Conservation (phyloP, 2,113 vertebrate genomes). For the Prionailurus viverrinus region DNA sequence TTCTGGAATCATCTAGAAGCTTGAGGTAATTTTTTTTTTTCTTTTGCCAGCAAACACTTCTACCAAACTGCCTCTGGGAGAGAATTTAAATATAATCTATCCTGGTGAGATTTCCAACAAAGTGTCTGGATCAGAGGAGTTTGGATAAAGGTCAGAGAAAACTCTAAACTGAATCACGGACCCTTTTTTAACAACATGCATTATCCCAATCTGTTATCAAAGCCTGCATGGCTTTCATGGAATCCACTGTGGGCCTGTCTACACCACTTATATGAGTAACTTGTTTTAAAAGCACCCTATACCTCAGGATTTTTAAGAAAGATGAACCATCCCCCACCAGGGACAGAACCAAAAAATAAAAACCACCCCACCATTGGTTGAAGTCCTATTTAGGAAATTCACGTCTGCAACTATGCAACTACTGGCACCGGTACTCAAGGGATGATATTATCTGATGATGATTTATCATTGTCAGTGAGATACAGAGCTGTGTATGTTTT, state of each 20-base stretch:
- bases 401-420: conserved; percentile 62
- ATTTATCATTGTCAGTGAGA: conserved; percentile 79
- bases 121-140: conserved; percentile 37
- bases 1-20: conserved; percentile 61
- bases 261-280: background rate
- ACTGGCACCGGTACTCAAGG: conserved; percentile 58
- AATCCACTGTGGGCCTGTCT: background rate
- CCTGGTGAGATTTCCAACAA: conserved; percentile 45
- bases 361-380: background rate
- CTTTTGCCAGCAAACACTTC: conserved; percentile 11
- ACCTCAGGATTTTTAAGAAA: conserved; percentile 53
- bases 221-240: background rate
- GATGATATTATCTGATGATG: conserved; percentile 78
- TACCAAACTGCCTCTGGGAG: conserved; percentile 43
- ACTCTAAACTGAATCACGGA: conserved; percentile 11
- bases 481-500: conserved; percentile 60
- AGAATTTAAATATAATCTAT: conserved; percentile 55
- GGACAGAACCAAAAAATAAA: background rate
- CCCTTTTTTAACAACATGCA: background rate
- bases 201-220: background rate
- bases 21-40: background rate
- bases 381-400: conserved; percentile 71
- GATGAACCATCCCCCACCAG: background rate
- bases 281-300: conserved; percentile 57
- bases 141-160: conserved; percentile 59